These are phyloP conservation scores for Callaeas wilsoni DNA, from an alignment of 2,113 vertebrate species.

Conservation along the genomic window DNA sequence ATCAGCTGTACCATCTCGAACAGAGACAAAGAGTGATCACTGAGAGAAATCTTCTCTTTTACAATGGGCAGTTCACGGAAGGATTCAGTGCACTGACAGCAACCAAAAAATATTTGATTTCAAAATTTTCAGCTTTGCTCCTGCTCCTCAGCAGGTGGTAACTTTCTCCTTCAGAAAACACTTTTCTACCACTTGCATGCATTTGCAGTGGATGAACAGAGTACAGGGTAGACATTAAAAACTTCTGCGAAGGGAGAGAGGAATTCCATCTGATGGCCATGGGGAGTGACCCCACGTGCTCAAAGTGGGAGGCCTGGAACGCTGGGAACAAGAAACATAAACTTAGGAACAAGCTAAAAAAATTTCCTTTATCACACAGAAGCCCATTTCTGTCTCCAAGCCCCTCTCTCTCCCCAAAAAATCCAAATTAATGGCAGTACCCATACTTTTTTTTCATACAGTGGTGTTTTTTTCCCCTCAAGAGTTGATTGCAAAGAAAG, in stretches of 20 bases:
- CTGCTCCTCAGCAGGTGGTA: not conserved
- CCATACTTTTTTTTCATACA: not conserved
- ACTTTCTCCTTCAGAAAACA: not conserved
- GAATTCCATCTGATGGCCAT: not conserved
- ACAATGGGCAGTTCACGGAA: not conserved
- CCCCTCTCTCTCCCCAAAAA: not conserved
- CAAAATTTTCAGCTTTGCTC: not conserved
- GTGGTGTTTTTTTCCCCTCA: not conserved
- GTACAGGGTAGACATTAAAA: not conserved
- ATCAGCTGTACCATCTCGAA: not conserved
- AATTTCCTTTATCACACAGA: not conserved
- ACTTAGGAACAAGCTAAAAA: not conserved
- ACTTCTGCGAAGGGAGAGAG: not conserved
- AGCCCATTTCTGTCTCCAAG: not conserved
- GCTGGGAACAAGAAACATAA: not conserved
- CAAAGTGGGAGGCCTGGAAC: not conserved
- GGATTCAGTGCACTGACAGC: not conserved
- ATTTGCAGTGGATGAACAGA: not conserved
- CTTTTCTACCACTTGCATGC: not conserved
- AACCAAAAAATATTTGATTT: not conserved
- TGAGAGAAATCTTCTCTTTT: not conserved
- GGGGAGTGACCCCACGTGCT: not conserved
- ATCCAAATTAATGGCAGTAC: not conserved
- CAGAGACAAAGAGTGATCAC: not conserved
- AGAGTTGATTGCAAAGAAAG: not conserved